A percentile compares a stretch with the other conserved stretches of the same genome.
phyloP scores from a whole-genome alignment of 2,888 invertebrate species.

The Elmis aenea region DNA sequence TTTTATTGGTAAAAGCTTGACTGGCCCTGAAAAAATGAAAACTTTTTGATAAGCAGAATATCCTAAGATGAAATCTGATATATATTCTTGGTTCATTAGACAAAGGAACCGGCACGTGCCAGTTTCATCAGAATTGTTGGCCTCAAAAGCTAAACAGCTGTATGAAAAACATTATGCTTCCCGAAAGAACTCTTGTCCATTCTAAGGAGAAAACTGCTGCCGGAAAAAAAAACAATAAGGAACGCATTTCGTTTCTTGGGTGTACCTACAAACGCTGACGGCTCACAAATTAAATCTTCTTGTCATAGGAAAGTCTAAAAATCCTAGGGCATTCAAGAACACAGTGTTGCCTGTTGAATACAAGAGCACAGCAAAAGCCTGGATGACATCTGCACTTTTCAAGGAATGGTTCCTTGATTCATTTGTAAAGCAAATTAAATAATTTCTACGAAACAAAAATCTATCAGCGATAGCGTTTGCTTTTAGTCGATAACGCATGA shows the following conservation, averaged over 20 bases:
- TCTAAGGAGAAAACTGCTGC: too few species aligned
- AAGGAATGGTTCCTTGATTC: too few species aligned
- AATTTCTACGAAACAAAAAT: too few species aligned
- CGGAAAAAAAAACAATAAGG: too few species aligned
- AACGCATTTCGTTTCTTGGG: too few species aligned
- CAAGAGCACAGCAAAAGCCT: constrained; percentile 6
- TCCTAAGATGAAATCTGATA: constrained; percentile 1
- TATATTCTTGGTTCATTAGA: constrained; percentile 3
- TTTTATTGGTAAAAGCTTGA: too few species aligned
- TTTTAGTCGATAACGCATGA: too few species aligned
- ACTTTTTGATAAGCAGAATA: constrained; percentile 1
- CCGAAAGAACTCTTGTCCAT: too few species aligned
- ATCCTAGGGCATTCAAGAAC: constrained; percentile 5
- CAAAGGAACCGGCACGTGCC: background rate
- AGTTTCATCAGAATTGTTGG: constrained; percentile 1
- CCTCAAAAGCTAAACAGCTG: constrained; percentile 3
- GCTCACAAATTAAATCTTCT: constrained; percentile 13
- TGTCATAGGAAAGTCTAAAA: too few species aligned
- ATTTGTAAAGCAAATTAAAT: too few species aligned
- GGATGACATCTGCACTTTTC: constrained; percentile 15
- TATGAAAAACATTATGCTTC: background rate
- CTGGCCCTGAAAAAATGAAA: too few species aligned
- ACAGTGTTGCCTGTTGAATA: constrained; percentile 10
- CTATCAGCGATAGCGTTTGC: too few species aligned
- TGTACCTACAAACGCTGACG: constrained; percentile 5